Conservation (phyloP, 2,113 vertebrate species). For the Mormyrus iriodes region DNA sequence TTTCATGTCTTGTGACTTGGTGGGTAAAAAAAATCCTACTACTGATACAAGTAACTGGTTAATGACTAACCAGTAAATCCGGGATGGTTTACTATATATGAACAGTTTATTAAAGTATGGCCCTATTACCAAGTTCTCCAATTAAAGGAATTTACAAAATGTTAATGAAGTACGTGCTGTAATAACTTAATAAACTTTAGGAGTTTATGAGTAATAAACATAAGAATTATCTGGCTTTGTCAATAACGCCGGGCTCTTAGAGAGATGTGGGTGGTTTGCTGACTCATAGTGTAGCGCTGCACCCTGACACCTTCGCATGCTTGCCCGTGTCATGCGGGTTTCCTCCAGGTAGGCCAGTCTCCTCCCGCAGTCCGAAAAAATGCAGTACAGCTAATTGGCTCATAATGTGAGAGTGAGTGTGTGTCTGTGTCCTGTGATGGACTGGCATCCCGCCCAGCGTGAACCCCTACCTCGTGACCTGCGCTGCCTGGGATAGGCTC, state of each 20-base stretch:
- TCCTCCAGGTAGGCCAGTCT: neutral
- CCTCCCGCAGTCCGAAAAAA: conserved; percentile 7
- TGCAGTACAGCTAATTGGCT: neutral
- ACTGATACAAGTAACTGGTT: neutral
- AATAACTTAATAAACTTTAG: neutral
- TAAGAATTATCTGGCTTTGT: neutral
- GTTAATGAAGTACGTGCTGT: neutral
- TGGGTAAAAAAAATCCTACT: neutral
- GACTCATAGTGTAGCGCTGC: neutral
- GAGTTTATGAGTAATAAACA: neutral
- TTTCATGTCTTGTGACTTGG: neutral
- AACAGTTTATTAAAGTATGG: neutral
- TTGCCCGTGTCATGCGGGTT: neutral
- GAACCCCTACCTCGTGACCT: neutral
- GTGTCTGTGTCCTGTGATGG: neutral
- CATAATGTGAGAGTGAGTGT: conserved; percentile 5
- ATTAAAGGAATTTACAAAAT: neutral
- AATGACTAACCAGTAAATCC: neutral
- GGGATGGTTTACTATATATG: neutral
- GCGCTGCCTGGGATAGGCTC: neutral
- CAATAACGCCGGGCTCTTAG: neutral
- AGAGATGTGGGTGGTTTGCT: neutral
- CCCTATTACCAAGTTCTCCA: neutral
- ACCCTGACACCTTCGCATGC: neutral
- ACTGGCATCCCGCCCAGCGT: neutral